Evolutionary conservation across 2,113 vertebrate species (phyloP), one percentile per base, ranked within the genome.

Genomic region (Euleptes europaea): DNA sequence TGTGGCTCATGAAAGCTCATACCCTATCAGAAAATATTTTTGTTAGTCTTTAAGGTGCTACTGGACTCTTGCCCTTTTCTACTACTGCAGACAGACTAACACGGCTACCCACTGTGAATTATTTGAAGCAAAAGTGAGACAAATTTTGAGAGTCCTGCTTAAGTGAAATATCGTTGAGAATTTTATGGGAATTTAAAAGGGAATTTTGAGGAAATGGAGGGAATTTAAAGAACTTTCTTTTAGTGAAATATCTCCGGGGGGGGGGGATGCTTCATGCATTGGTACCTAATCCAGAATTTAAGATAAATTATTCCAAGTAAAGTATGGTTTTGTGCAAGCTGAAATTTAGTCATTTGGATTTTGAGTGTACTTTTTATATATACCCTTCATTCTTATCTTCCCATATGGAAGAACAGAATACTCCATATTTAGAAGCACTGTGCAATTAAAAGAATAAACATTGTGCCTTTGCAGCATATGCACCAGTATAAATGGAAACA

Each of bases 401-500:
- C n/a, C 40, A 91, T 54, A 3, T 4, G 84, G 83, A 60, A 82
- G 0, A 54, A 88, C 67, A 69, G 33, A 78, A 81, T 31, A 38
- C 81, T 85, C 51, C 1, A 60, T 82, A 72, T 89, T 82, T 73
- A 90, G 54, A 67, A 85, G 80, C 72, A 83, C 70, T 1, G 69
- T 86, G 81, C 80, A 93, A 86, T 83, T 78, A 74, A 90, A 77
- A 12, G 77, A 28, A 2, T 85, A 84, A 90, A 77, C 83, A 67
- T 77, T 85, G 91, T 90, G 88, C 90, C 93, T 95, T 92, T 94
- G 78, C 21, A 47, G 66, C 82, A 88, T 75, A 63, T 91, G 19
- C 40, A 47, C 80, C 75, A 88, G 49, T 87, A 91, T 35, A 88
- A 88, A 85, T 51, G 89, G 71, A 19, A 85, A 44, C 42, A 49